Evolutionary conservation across 1,140 invertebrate species (phyloP).

Genomic region (Asobara japonica): DNA sequence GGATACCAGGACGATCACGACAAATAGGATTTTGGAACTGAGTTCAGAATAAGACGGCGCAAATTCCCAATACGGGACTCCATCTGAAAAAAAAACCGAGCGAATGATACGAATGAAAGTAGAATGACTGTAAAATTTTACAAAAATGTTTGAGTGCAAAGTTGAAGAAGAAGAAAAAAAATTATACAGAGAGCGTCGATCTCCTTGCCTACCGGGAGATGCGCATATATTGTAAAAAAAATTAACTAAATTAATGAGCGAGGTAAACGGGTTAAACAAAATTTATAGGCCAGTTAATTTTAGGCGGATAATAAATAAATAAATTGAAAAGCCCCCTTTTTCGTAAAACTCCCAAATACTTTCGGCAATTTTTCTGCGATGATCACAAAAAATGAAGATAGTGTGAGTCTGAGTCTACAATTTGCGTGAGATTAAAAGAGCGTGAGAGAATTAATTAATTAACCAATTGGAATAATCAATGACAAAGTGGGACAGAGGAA

Average conservation of each 20-base stretch:
- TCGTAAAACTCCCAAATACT: conserved; percentile 47
- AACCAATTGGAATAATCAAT: conserved; percentile 3
- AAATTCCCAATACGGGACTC: conserved; percentile 61
- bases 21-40: conserved; percentile 59
- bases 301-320: conserved; percentile 44
- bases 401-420: conserved; percentile 25
- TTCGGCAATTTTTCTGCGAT: conserved; percentile 64
- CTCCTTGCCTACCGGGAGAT: conserved; percentile 67
- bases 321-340: conserved; percentile 37
- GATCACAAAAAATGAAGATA: background rate
- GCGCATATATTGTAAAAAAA: conserved; percentile 65
- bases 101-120: conserved; percentile 40
- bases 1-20: too few relatives aligned
- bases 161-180: conserved; percentile 53
- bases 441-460: conserved; percentile 23
- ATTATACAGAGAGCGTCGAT: conserved; percentile 66
- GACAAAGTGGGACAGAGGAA: conserved; percentile 26
- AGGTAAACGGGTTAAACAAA: conserved; percentile 44
- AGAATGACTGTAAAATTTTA: conserved; percentile 43
- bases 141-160: conserved; percentile 24
- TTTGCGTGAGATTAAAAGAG: conserved; percentile 23
- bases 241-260: conserved; percentile 57
- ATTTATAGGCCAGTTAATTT: conserved; percentile 66
- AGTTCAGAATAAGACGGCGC: conserved; percentile 68
- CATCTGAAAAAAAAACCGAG: conserved; percentile 17